A percentile compares a stretch with the other conserved stretches of the same genome.
phyloP scores from a whole-genome alignment of 2,888 invertebrate species.

The Seladonia tumulorum region DNA sequence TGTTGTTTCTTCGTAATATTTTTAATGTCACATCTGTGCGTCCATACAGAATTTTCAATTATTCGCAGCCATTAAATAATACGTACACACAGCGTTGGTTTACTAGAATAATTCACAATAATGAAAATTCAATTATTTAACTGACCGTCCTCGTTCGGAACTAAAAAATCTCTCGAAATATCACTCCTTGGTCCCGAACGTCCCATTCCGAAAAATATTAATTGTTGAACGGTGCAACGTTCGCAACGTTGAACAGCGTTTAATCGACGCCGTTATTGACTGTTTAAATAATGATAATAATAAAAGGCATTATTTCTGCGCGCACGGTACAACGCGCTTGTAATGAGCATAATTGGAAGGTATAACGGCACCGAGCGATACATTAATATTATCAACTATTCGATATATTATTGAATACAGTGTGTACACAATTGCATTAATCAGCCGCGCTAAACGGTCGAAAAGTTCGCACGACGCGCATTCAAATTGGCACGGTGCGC shows the following conservation, averaged over 20 bases:
- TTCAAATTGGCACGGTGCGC: not conserved
- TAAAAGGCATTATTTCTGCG: not conserved
- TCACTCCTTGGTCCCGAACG: not conserved
- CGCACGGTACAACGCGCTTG: not conserved
- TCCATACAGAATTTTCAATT: not conserved
- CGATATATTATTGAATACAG: not conserved
- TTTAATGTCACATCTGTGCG: not conserved
- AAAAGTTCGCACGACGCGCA: not conserved
- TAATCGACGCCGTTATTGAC: not conserved
- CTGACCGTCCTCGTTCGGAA: not conserved
- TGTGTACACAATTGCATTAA: not conserved
- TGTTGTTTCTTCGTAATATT: not conserved
- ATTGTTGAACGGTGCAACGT: not conserved
- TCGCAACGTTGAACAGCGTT: not conserved
- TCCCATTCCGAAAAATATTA: not conserved
- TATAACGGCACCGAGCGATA: not conserved
- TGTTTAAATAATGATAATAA: constrained; percentile 2
- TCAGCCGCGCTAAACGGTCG: not conserved
- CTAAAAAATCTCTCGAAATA: not conserved
- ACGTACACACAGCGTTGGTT: not conserved
- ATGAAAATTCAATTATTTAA: not conserved
- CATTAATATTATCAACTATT: constrained; percentile 9
- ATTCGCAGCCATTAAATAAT: not conserved
- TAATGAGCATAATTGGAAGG: not conserved
- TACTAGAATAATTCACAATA: not conserved